Conservation (phyloP, 2,113 vertebrate species). For the Chaetura pelagica region DNA sequence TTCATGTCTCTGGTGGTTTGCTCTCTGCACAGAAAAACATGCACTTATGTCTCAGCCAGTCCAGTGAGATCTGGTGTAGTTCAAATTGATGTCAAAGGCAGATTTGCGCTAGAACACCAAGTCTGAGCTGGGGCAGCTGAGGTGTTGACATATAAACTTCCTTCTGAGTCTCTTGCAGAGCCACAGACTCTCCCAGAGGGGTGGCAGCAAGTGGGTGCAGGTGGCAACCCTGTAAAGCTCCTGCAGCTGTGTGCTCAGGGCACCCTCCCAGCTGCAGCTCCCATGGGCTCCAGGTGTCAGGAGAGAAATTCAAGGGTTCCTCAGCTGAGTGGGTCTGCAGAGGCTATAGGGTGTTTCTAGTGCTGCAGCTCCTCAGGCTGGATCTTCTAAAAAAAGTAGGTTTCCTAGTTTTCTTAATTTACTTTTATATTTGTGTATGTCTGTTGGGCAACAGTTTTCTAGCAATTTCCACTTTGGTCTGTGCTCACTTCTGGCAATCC, state of each 20-base stretch:
- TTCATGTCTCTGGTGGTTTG: background rate
- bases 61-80: background rate
- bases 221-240: background rate
- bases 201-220: background rate
- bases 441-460: background rate
- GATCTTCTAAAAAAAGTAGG: background rate
- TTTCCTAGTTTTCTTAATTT: background rate
- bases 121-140: background rate
- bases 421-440: background rate
- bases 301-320: background rate
- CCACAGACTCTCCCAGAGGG: fast-evolving
- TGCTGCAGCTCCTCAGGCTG: fast-evolving
- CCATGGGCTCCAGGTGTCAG: background rate
- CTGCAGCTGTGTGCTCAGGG: background rate
- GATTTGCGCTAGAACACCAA: background rate
- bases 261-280: background rate
- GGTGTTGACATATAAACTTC: background rate
- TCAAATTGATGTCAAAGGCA: background rate
- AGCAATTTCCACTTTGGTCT: background rate
- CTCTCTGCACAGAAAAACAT: background rate
- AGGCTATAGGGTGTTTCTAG: fast-evolving
- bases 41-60: background rate
- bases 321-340: fast-evolving
- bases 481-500: background rate
- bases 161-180: background rate